Evolutionary conservation across 2,888 invertebrate species (phyloP).

Genomic region (Macropis europaea): DNA sequence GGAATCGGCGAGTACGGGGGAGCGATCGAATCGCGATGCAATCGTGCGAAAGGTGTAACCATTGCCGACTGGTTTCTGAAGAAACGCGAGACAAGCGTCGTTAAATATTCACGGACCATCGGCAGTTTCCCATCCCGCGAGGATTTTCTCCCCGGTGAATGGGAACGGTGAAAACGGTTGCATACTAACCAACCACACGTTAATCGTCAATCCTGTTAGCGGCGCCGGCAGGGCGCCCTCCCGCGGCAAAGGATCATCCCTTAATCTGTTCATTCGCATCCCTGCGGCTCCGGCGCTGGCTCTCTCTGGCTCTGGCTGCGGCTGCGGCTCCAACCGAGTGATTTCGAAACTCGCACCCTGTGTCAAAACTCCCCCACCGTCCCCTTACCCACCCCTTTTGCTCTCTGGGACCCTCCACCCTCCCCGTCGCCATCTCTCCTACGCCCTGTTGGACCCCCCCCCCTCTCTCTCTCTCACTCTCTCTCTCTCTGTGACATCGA

Average conservation of each 20-base stretch:
- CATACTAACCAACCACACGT: conserved; percentile 66
- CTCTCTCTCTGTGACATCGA: conserved; percentile 31
- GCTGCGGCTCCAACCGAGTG: conserved; percentile 68
- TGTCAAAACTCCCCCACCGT: conserved; percentile 50
- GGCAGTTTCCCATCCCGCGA: conserved; percentile 44
- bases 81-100: conserved; percentile 4
- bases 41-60: too few species aligned
- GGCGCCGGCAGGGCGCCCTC: conserved; percentile 72
- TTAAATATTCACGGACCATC: conserved; percentile 61
- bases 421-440: conserved; percentile 1
- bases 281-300: conserved; percentile 71
- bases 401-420: background rate
- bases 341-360: conserved; percentile 72
- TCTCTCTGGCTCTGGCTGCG: conserved; percentile 46
- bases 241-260: conserved; percentile 77
- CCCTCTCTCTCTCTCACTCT: background rate
- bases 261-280: conserved; percentile 79
- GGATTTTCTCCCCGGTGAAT: conserved; percentile 47
- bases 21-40: too few species aligned
- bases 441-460: background rate
- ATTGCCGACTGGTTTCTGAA: background rate
- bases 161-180: conserved; percentile 61
- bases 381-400: background rate
- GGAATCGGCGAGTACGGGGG: too few species aligned
- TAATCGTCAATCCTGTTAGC: conserved; percentile 71